These are phyloP conservation scores for Archips crataeganus DNA, from an alignment of 2,888 invertebrate species.

Conservation along the genomic window DNA sequence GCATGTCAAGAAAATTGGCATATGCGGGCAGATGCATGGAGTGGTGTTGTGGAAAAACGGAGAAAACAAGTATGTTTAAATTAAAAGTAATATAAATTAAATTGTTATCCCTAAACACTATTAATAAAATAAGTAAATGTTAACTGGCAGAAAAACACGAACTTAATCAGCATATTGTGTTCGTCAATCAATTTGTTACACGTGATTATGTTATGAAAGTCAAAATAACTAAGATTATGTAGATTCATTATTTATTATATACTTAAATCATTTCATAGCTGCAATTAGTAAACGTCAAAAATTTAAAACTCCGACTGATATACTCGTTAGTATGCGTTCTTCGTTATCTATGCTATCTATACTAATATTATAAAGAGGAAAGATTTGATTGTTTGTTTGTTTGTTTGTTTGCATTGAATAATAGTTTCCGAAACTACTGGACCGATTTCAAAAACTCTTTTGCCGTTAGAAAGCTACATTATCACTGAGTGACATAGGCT, in stretches of 20 bases:
- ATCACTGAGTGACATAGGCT: no score
- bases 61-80: slow-evolving; percentile 54
- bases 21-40: slow-evolving; percentile 96
- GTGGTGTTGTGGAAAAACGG: slow-evolving; percentile 91
- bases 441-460: no score
- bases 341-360: no score
- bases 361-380: no score
- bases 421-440: no score
- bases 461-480: no score
- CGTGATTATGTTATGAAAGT: no score
- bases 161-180: background rate
- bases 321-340: background rate
- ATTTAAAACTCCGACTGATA: background rate
- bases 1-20: slow-evolving; percentile 89
- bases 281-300: background rate
- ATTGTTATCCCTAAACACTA: background rate
- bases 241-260: no score
- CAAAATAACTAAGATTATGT: no score
- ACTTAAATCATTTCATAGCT: background rate
- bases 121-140: no score
- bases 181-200: background rate
- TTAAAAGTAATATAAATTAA: background rate
- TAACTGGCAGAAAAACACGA: background rate
- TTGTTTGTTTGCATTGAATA: no score
- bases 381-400: no score